phyloP scores from a whole-genome alignment of 2,888 invertebrate species.

The Reticulitermes lucifugus region DNA sequence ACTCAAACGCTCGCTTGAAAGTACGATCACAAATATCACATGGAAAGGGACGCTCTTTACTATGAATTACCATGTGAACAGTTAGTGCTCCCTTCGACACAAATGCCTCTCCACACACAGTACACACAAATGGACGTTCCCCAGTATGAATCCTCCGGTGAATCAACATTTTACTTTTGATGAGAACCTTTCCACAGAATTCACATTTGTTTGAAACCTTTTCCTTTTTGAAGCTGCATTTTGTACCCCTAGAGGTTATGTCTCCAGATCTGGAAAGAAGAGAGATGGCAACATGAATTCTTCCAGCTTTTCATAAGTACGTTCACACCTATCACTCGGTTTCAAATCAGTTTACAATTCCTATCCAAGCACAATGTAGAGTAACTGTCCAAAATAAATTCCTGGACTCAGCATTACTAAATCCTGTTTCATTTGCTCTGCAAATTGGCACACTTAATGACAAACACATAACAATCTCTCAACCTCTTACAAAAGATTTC shows the following conservation, averaged over 20 bases:
- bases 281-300: constrained; percentile 33
- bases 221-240: constrained; percentile 23
- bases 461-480: neutral
- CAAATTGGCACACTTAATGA: neutral
- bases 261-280: constrained; percentile 52
- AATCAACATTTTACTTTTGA: constrained; percentile 47
- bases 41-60: constrained; percentile 36
- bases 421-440: no score
- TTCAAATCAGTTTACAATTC: no score
- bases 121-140: constrained; percentile 54
- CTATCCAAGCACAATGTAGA: neutral
- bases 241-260: constrained; percentile 36
- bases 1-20: constrained; percentile 56
- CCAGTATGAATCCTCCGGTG: constrained; percentile 50
- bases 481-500: no score
- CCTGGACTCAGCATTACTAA: neutral
- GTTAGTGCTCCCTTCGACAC: constrained; percentile 49
- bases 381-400: neutral
- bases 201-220: constrained; percentile 46
- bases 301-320: neutral
- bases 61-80: constrained; percentile 49
- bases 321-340: no score
- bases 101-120: constrained; percentile 57
- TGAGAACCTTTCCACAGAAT: constrained; percentile 48
- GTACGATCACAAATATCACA: constrained; percentile 56